These are phyloP conservation scores for Clistopyga incitator DNA, from an alignment of 2,888 invertebrate genomes.

Conservation along the genomic window DNA sequence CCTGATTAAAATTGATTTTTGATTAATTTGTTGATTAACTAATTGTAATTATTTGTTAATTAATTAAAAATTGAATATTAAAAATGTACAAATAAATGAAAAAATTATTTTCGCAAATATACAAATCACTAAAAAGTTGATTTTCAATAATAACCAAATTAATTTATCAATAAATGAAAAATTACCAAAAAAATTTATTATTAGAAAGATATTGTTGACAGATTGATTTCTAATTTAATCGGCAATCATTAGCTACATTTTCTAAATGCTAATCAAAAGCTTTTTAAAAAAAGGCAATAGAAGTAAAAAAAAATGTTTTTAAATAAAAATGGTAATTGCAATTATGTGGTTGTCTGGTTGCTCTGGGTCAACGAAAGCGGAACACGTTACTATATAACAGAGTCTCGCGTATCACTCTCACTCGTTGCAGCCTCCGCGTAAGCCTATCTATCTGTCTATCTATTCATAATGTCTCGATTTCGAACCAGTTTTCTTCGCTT, in stretches of 20 bases:
- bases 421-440: slow-evolving; percentile 13
- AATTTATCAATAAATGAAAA: slow-evolving; percentile 19
- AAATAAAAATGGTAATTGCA: neutral
- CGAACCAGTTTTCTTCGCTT: slow-evolving; percentile 54
- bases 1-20: too few species aligned
- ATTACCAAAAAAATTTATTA: too few species aligned
- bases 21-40: too few species aligned
- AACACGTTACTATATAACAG: slow-evolving; percentile 31
- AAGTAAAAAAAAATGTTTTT: neutral
- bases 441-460: slow-evolving; percentile 2
- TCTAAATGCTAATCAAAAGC: neutral
- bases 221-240: too few species aligned
- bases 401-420: slow-evolving; percentile 47
- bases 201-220: too few species aligned
- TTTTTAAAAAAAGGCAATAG: neutral
- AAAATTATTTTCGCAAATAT: neutral
- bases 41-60: too few species aligned
- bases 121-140: slow-evolving; percentile 28
- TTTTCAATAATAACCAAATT: neutral
- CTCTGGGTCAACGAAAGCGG: slow-evolving; percentile 48
- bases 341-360: neutral
- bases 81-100: neutral
- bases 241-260: neutral
- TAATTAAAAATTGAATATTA: neutral
- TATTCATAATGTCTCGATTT: slow-evolving; percentile 53